phyloP scores from a whole-genome alignment of 2,113 vertebrate genomes.

The Chaetorhynchus papuensis region DNA sequence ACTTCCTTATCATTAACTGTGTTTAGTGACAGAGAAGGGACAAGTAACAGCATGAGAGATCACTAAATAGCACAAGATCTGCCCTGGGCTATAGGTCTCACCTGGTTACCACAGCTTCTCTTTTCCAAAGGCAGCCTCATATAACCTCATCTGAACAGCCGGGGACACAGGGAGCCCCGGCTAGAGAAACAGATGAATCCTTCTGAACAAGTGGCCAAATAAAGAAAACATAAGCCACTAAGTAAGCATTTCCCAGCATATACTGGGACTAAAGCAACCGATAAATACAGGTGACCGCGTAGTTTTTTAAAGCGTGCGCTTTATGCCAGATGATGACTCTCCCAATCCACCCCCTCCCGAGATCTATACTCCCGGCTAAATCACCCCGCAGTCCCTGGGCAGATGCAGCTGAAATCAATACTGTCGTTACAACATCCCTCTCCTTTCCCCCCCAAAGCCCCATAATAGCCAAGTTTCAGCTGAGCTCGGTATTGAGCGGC shows the following conservation, averaged over 20 bases:
- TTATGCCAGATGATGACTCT: not conserved
- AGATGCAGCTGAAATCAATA: constrained; percentile 26
- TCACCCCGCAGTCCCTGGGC: not conserved
- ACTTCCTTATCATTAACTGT: not conserved
- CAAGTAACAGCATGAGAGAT: not conserved
- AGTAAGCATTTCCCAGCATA: not conserved
- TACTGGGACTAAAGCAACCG: not conserved
- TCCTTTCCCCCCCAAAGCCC: not conserved
- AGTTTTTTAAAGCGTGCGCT: not conserved
- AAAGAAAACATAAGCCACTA: not conserved
- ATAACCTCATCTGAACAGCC: not conserved
- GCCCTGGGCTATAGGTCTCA: not conserved
- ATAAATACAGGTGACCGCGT: not conserved
- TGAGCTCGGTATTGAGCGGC: constrained; percentile 1
- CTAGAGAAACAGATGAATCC: not conserved
- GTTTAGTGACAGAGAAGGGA: not conserved
- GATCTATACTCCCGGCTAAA: not conserved
- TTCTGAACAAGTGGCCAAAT: not conserved
- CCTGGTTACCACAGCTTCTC: not conserved
- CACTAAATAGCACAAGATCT: not conserved
- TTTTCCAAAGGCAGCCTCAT: not conserved
- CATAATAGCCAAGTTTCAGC: not conserved
- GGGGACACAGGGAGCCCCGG: not conserved
- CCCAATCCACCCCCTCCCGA: not conserved
- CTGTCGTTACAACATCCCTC: not conserved